These are phyloP conservation scores for Acanthaster planci DNA, from an alignment of 35 echinoderm and acorn worm species.

Conservation along the genomic window DNA sequence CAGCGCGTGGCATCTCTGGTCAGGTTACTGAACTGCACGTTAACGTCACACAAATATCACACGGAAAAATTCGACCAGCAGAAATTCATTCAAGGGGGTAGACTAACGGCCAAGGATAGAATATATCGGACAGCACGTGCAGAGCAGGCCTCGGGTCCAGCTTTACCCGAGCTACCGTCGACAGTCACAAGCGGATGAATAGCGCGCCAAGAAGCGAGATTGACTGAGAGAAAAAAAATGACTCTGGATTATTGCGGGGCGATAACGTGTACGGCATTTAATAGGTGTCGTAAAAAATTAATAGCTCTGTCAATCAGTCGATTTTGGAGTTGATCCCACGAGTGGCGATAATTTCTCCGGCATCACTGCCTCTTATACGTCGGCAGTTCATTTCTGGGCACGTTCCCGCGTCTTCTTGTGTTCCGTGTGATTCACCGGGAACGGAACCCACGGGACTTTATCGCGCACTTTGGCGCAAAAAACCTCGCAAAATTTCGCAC, in stretches of 20 bases:
- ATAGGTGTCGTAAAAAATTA: constrained; percentile 48
- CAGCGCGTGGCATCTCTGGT: too few relatives aligned
- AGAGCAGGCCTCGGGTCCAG: background rate
- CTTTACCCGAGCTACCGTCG: background rate
- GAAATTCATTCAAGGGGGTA: too few relatives aligned
- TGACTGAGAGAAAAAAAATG: background rate
- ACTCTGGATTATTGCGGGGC: constrained; percentile 14
- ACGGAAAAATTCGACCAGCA: too few relatives aligned
- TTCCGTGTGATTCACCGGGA: constrained; percentile 8
- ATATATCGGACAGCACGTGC: background rate
- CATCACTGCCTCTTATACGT: constrained; percentile 13
- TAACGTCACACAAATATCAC: too few relatives aligned
- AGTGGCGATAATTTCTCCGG: constrained; percentile 20
- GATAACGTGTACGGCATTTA: constrained; percentile 39
- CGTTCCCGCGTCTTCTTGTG: background rate
- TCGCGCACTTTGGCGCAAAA: constrained; percentile 3
- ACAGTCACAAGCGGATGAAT: background rate
- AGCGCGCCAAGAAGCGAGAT: too few relatives aligned
- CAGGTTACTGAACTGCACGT: too few relatives aligned
- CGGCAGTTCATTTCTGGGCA: constrained; percentile 15
- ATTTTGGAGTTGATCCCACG: constrained; percentile 15
- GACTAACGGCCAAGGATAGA: too few relatives aligned
- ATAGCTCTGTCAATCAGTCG: constrained; percentile 42
- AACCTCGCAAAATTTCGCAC: background rate
- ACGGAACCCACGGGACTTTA: constrained; percentile 3